Conservation (phyloP, 2,888 invertebrate species). For the Macrophya annulata region DNA sequence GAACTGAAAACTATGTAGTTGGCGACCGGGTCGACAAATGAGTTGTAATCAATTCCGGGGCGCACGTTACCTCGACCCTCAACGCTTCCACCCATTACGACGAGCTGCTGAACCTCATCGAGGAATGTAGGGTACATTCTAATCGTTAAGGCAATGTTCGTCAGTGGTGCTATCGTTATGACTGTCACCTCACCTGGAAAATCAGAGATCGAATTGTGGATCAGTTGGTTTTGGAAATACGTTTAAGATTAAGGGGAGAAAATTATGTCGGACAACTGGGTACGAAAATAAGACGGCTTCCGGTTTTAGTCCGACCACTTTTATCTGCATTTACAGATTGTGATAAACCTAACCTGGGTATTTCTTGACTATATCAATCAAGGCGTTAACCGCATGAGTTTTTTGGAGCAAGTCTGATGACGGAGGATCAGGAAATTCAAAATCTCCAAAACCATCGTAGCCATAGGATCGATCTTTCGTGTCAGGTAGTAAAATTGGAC, state of each 20-base stretch:
- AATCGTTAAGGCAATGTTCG: slow-evolving; percentile 82
- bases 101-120: slow-evolving; percentile 69
- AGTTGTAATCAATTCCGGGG: slow-evolving; percentile 83
- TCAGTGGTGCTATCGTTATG: slow-evolving; percentile 80
- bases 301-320: too few relatives aligned
- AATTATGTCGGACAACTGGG: neutral
- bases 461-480: slow-evolving; percentile 74
- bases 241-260: neutral
- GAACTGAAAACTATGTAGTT: slow-evolving; percentile 81
- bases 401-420: slow-evolving; percentile 69
- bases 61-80: slow-evolving; percentile 74
- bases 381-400: slow-evolving; percentile 78
- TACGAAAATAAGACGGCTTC: too few relatives aligned
- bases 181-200: slow-evolving; percentile 76
- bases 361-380: slow-evolving; percentile 76
- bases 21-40: slow-evolving; percentile 83
- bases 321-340: neutral
- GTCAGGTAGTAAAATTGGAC: slow-evolving; percentile 72
- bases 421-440: slow-evolving; percentile 74
- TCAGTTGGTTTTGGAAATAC: neutral
- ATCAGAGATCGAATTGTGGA: slow-evolving; percentile 1
- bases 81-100: slow-evolving; percentile 76
- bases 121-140: slow-evolving; percentile 75
- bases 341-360: slow-evolving; percentile 69
- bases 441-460: slow-evolving; percentile 81